Base-by-base conservation (phyloP, 2,797 vertebrate genomes). In the Falco rusticolus region DNA sequence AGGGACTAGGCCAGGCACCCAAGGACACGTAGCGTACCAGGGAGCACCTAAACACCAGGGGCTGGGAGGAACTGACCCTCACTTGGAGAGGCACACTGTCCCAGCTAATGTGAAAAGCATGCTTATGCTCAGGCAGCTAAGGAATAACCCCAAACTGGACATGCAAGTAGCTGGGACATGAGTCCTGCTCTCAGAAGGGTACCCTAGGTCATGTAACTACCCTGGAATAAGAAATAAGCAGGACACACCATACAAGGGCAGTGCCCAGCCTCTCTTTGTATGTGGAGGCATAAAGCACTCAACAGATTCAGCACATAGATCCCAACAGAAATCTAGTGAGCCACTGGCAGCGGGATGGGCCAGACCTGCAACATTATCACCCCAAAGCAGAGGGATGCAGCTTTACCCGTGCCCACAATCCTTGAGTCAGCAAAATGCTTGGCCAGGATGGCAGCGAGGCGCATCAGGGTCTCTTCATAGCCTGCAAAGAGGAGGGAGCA, bases 401-500 rank as follows among this genome's bases (percentile, higher is more conserved):
- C 53, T 94, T 98, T 93, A 99, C 99, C 99, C 41, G 99, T 99
- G 82, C 99, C 99, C 34, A 99, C 98, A 9, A 99, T 99, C 53
- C 99, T 99, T 0, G 98, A 98, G 93, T 99, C 99, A 11, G 99
- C 99, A 90, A 99, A 99, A 97, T 99, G 99, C 79, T 99, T 99
- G 82, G 99, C 99, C 7, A 99, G 98, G 96, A 99, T 99, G 69
- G 99, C 98, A 34, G 99, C 99, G 0, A 99, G 98, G 59, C 98
- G 99, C 50, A 99, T 99, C 90, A 99, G 96, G 5, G 99, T 99
- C 85, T 99, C 99, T 76, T 99, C 99, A 0, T 99, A 99, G 79
- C 98, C 99, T 99, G 97, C 31, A 90, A 89, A 80, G 63, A 87
- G 59, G n/a, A 68, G 53, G 12, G 37, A 96, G n/a, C 37, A 66